Base-by-base conservation (phyloP, 1,140 invertebrate species). In the Popillia japonica region DNA sequence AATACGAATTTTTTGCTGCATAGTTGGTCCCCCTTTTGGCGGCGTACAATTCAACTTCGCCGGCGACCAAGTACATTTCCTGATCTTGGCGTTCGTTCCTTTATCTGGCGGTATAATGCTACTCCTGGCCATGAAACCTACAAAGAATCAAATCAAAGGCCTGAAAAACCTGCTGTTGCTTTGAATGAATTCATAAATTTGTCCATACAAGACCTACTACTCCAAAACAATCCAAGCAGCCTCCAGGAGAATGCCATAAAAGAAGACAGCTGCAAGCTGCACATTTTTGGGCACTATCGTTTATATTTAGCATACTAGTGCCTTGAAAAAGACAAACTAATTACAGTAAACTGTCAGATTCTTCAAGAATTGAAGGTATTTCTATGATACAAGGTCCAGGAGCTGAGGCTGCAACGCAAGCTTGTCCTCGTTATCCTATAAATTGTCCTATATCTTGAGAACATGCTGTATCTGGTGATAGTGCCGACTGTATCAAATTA, bases 401-500 rank as follows among this genome's bases (percentile, higher is more conserved):
- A 99, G 85, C 96, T 96, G 2, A 92, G 93, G 59, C 92, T 93
- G 40, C 98, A 99, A 86, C 90, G 96, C 22, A 95, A 95, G 82
- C 89, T 99, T 17, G 94, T 99, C 77, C 88, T 99, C 78, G 93
- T 99, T 0, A 99, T 99, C 80, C 99, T 99, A 0, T 99, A 96
- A 55, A 96, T 99, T 79, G 99, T 98, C 0, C 89, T 99, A 78
- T 89, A 99, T 23, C 89, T 99, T 82, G 97, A 99, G 89, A 99
- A 99, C 89, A 99, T 99, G 99, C 88, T 99, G 72, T 99, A 99
- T 87, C 99, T 99, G 99, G 99, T 99, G 40, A 99, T 99, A 76
- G 98, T 99, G 55, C 98, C 98, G 23, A 99, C 99, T 59, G 99
- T 99, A 82, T 98, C 97, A 9, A 96, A 98, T 87, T 99, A 99